Percentiles rank a stretch among this genome's conserved stretches.
These are phyloP conservation scores for Petrocephalus zakoni DNA, from an alignment of 2,113 vertebrate species.

Conservation along the genomic window DNA sequence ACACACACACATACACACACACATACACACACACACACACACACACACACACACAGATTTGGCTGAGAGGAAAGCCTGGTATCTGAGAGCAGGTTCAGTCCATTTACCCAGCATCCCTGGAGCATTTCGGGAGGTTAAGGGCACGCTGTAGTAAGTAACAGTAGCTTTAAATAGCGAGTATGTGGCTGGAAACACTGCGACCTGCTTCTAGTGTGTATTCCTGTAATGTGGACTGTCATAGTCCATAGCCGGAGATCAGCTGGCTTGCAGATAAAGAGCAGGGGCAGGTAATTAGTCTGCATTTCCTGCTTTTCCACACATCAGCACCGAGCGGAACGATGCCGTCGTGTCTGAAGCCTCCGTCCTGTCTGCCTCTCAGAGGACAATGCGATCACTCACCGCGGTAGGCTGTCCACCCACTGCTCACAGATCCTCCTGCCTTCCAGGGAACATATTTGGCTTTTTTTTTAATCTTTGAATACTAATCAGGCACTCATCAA, in stretches of 20 bases:
- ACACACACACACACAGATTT: background rate
- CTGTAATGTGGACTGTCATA: background rate
- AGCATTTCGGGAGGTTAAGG: background rate
- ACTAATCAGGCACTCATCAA: background rate
- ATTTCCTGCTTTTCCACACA: background rate
- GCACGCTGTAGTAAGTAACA: background rate
- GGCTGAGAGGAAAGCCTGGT: background rate
- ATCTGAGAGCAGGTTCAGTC: background rate
- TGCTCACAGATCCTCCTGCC: background rate
- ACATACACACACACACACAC: background rate
- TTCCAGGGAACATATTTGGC: background rate
- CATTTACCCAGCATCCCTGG: background rate
- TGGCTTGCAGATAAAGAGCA: background rate
- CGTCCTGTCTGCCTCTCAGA: background rate
- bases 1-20: background rate
- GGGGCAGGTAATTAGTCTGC: background rate
- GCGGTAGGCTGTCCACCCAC: background rate
- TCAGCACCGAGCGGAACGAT: background rate
- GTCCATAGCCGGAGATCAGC: background rate
- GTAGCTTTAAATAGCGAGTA: background rate
- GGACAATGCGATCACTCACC: background rate
- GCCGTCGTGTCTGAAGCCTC: background rate
- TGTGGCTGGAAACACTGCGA: background rate
- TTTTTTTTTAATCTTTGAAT: background rate
- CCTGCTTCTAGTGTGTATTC: background rate